Percentiles rank a stretch among this genome's conserved stretches.
Evolutionary conservation across 2,888 invertebrate species (phyloP).

Genomic region (Caenorhabditis sp.): DNA sequence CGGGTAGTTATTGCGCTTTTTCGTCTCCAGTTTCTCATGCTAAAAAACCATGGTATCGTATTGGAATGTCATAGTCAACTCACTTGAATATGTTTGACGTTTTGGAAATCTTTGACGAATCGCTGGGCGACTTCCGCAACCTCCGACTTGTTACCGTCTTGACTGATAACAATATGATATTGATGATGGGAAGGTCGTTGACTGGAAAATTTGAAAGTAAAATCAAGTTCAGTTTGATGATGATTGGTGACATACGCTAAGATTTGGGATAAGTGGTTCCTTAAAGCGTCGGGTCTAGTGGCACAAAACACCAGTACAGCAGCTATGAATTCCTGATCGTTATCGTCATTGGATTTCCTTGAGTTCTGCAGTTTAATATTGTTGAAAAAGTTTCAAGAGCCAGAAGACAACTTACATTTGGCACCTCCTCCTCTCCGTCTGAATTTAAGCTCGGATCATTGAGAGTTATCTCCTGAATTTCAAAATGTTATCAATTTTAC

Average conservation of each 20-base stretch:
- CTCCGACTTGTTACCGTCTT: conserved; percentile 75
- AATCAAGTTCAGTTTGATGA: not conserved
- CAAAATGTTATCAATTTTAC: too few species aligned
- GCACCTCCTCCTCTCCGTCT: not conserved
- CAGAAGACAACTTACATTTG: not conserved
- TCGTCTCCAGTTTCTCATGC: conserved; percentile 61
- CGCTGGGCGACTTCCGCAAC: conserved; percentile 67
- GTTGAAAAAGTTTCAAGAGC: not conserved
- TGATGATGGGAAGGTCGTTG: conserved; percentile 67
- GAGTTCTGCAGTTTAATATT: not conserved
- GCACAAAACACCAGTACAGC: conserved; percentile 80
- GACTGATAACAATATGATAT: conserved; percentile 80
- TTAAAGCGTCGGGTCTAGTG: conserved; percentile 74
- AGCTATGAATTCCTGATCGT: conserved; percentile 62
- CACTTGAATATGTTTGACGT: conserved; percentile 59
- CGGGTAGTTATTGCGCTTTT: conserved; percentile 65
- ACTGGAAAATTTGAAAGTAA: conserved; percentile 38
- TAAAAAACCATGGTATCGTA: too few species aligned
- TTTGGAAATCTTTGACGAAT: conserved; percentile 51
- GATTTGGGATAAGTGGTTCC: conserved; percentile 78
- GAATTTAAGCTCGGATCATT: conserved; percentile 16
- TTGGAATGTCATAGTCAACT: conserved; percentile 1
- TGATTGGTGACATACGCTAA: conserved; percentile 62
- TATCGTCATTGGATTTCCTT: not conserved
- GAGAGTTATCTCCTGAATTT: conserved; percentile 20